Percentiles rank a stretch among this genome's conserved stretches.
Evolutionary conservation across 1,140 invertebrate genomes (phyloP).

Genomic region (Anagrus nilaparvatae): DNA sequence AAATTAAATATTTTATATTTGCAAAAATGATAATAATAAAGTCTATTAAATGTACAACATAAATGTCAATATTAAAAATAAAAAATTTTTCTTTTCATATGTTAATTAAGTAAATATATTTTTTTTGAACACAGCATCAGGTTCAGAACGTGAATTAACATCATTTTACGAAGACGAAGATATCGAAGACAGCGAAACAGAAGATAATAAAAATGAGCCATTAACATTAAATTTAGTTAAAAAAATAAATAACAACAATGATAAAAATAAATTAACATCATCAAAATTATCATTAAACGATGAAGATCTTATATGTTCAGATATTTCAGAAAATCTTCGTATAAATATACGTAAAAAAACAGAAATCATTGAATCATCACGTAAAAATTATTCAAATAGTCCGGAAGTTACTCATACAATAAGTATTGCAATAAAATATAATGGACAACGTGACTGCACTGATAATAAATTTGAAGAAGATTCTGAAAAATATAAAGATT

Average conservation of each 20-base stretch:
- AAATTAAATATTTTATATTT: no score
- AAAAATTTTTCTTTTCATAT: no score
- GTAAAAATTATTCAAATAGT: constrained; percentile 26
- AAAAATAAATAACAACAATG: no score
- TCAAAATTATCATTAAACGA: constrained; percentile 3
- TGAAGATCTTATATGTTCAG: constrained; percentile 26
- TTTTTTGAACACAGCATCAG: no score
- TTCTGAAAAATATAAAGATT: constrained; percentile 3
- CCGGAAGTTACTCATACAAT: constrained; percentile 35
- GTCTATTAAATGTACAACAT: no score
- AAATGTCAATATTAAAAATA: no score
- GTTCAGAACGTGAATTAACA: no score
- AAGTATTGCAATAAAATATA: constrained; percentile 34
- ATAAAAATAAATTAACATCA: no score
- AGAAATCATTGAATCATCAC: constrained; percentile 19
- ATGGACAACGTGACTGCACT: constrained; percentile 16
- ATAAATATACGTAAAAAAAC: constrained; percentile 25
- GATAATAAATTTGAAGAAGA: no score
- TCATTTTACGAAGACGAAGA: not conserved
- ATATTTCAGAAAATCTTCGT: constrained; percentile 26
- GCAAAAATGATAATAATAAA: no score
- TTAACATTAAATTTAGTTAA: no score
- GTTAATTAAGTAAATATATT: no score
- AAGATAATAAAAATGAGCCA: not conserved
- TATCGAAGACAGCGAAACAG: not conserved